phyloP scores from a whole-genome alignment of 2,797 vertebrate genomes.

The Manis javanica region DNA sequence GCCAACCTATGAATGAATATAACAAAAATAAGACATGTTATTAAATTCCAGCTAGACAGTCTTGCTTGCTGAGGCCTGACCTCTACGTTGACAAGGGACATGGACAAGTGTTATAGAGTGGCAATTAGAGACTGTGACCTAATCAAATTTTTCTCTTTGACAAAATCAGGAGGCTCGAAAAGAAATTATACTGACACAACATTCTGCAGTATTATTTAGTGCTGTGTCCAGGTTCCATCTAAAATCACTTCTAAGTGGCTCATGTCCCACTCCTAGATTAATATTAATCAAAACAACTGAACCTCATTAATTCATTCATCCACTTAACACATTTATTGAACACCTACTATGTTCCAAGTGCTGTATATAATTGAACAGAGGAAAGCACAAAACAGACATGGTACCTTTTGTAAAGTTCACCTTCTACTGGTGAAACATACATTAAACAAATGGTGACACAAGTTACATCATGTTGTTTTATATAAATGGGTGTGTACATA shows the following conservation, averaged over 20 bases:
- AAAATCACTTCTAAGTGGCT: not conserved
- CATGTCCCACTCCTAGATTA: not conserved
- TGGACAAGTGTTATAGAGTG: not conserved
- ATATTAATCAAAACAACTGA: not conserved
- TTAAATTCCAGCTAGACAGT: not conserved
- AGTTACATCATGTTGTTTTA: not conserved
- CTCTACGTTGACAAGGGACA: not conserved
- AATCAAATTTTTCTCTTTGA: conserved; percentile 1
- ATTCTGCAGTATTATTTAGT: not conserved
- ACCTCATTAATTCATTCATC: not conserved
- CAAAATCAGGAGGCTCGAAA: conserved; percentile 38
- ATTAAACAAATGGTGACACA: not conserved
- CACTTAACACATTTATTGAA: not conserved
- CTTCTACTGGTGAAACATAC: not conserved
- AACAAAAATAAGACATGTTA: conserved; percentile 26
- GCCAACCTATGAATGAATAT: not conserved
- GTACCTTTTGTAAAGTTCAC: not conserved
- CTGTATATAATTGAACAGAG: not conserved
- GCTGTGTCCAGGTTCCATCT: not conserved
- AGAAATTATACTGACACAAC: not conserved
- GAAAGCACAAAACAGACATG: not conserved
- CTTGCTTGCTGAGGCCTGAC: not conserved
- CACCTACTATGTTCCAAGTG: not conserved
- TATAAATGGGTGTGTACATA: not conserved
- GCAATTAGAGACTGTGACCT: not conserved